Conservation (phyloP, 2,113 vertebrate genomes). For the Grallaria varia region DNA sequence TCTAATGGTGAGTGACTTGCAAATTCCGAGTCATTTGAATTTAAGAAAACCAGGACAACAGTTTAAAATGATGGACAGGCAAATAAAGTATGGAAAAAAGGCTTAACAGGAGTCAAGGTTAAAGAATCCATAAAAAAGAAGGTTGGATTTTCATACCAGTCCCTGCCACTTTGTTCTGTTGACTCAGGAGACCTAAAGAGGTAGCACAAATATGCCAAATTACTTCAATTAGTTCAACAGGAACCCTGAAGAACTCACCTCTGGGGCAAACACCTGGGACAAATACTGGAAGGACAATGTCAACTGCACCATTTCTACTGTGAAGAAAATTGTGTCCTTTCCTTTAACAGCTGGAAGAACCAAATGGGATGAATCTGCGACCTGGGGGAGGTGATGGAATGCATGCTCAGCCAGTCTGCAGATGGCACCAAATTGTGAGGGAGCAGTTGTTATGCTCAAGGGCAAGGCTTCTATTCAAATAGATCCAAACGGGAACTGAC, state of each 20-base stretch:
- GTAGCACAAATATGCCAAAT: not conserved
- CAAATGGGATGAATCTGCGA: not conserved
- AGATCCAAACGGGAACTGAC: not conserved
- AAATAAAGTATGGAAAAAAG: not conserved
- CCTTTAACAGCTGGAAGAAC: not conserved
- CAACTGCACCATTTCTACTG: not conserved
- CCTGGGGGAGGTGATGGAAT: not conserved
- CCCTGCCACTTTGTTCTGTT: not conserved
- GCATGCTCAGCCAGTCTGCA: not conserved
- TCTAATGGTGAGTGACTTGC: not conserved
- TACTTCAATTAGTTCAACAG: not conserved
- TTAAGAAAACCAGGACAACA: not conserved
- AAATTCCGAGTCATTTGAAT: not conserved
- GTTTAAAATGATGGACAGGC: not conserved
- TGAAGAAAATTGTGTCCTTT: not conserved
- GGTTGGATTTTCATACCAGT: not conserved
- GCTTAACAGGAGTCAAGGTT: not conserved
- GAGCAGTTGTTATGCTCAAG: not conserved
- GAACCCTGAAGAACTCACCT: not conserved
- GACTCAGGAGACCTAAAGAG: not conserved
- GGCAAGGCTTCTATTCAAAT: not conserved
- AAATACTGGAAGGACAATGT: not conserved
- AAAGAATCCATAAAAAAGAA: not conserved
- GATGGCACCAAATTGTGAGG: not conserved
- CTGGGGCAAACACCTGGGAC: not conserved